phyloP scores from a whole-genome alignment of 2,888 invertebrate genomes.

The Agriopis aurantiaria region DNA sequence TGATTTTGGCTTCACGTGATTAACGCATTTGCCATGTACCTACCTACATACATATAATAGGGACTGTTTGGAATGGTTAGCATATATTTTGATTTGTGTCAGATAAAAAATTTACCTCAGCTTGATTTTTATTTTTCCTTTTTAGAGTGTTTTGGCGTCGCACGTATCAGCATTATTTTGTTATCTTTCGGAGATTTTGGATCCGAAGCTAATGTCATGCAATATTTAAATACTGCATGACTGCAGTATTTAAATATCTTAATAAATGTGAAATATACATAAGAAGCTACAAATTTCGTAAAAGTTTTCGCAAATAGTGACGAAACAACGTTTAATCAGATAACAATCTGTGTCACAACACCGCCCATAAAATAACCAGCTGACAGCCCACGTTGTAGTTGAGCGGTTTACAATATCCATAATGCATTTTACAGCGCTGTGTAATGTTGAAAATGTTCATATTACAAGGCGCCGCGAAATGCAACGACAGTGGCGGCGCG shows the following conservation, averaged over 20 bases:
- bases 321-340: conserved; percentile 17
- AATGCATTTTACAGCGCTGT: conserved; percentile 8
- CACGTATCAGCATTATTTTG: too few species aligned
- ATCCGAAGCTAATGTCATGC: too few species aligned
- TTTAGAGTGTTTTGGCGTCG: neutral
- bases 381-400: conserved; percentile 11
- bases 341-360: conserved; percentile 14
- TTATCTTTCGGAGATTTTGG: too few species aligned
- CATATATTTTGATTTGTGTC: neutral
- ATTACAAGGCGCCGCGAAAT: conserved; percentile 27
- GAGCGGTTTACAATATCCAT: conserved; percentile 21
- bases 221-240: too few species aligned
- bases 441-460: conserved; percentile 17
- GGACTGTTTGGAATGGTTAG: too few species aligned
- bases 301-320: neutral
- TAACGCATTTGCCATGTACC: too few species aligned
- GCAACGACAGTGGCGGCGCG: conserved; percentile 23
- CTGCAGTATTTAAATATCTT: neutral
- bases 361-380: conserved; percentile 18
- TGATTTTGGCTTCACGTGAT: too few species aligned
- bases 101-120: neutral
- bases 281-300: neutral
- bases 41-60: too few species aligned
- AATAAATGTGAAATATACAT: neutral
- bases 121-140: neutral